These are phyloP conservation scores for Papilio demoleus DNA, from an alignment of 2,888 invertebrate species.

Conservation along the genomic window DNA sequence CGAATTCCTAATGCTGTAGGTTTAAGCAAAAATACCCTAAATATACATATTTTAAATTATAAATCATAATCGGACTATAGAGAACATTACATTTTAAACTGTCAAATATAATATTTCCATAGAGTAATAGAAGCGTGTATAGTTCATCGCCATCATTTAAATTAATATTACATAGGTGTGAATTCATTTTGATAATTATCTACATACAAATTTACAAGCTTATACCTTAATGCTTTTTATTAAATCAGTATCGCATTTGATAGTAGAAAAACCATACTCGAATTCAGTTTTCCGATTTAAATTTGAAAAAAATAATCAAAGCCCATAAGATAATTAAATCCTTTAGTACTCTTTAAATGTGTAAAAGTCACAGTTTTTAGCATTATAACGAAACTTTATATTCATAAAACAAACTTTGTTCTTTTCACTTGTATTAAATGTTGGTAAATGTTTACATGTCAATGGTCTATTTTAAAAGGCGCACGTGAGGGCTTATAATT, in stretches of 20 bases:
- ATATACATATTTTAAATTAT: not conserved
- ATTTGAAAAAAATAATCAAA: too few relatives aligned
- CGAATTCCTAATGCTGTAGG: slow-evolving; percentile 3
- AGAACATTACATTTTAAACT: not conserved
- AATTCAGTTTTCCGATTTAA: too few relatives aligned
- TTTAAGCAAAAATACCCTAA: not conserved
- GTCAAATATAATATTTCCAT: not conserved
- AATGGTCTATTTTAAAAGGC: too few relatives aligned
- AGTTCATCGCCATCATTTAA: not conserved
- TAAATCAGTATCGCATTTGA: not conserved
- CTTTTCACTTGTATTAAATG: not conserved
- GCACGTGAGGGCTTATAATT: too few relatives aligned
- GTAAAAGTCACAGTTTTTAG: not conserved
- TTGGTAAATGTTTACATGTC: too few relatives aligned
- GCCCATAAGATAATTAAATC: not conserved
- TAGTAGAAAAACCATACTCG: too few relatives aligned
- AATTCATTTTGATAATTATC: not conserved
- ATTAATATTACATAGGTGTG: not conserved
- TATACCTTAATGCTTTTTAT: not conserved
- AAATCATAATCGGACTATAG: not conserved
- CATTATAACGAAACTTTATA: not conserved
- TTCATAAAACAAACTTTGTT: not conserved
- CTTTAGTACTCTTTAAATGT: not conserved
- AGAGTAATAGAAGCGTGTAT: not conserved
- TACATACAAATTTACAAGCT: slow-evolving; percentile 1